Evolutionary conservation across 2,113 vertebrate species (phyloP), one percentile per base, ranked within the genome.

Genomic region (human): DNA sequence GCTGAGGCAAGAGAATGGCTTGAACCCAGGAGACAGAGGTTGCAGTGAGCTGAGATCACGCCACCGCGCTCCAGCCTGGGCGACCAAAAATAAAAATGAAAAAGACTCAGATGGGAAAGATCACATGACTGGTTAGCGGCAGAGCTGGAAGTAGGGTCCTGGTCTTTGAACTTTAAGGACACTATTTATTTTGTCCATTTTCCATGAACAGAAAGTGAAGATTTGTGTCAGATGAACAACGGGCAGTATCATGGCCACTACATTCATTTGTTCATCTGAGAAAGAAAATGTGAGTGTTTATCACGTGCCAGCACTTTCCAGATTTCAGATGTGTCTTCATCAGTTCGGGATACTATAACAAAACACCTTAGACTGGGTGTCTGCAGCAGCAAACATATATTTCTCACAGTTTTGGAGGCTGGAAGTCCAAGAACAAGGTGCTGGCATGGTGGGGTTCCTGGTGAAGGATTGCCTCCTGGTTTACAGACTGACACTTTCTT

Each of bases 291-390:
- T 81, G 16, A 8, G 16, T 0, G 27, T n/a, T 16, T 10, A 7
- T 2, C 11, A 20, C 4, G 0, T 9, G 4, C 40, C 43, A 13
- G 8, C 9, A 32, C 30, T n/a, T 35, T 11, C 16, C 18, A 35
- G 4, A 73, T 5, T 70, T 30, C 43, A 32, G 0, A 1, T 1
- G 3, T 9, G 3, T 32, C 76, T 68, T 40, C 11, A 4, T 52
- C 80, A 43, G 25, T 30, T 23, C 0, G 2, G n/a, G n/a, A 8
- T 17, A 27, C 27, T 55, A 13, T 40, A 20, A 40, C 45, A 9
- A 50, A n/a, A 68, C 23, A 7, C 61, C 43, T 5, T 9, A 50
- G 84, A 66, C 16, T 11, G 12, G 50, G 11, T 48, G 20, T 80
- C 30, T n/a, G 16, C 6, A 2, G 52, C 43, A 40, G 23, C 12